Evolutionary conservation across 2,888 invertebrate genomes (phyloP), one percentile per base, ranked within the genome.

Genomic region (Anodontia alba): DNA sequence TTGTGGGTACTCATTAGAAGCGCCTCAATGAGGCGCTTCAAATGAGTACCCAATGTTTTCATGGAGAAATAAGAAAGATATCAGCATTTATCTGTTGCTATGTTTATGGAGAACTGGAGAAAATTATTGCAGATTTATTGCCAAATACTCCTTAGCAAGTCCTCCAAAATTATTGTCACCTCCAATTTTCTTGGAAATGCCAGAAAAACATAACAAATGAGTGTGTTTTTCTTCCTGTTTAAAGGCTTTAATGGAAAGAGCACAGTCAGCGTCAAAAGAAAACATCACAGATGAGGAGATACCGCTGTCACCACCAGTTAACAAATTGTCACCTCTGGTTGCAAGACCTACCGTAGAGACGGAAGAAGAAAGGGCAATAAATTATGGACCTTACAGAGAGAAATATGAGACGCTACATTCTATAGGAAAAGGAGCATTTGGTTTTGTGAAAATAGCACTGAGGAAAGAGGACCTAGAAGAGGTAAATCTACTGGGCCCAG

Each of bases 361-460:
- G 15, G 85, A 85, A 76, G 85, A 85, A 46, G 85, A 85, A 17
- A 66, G 82, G 20, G 83, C 83, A 20, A 78, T 83, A 8, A 83
- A 78, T 17, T 80, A 85, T 29, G 85, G 85, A 17, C 85, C 85
- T 0, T 89, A 87, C 73, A 83, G 92, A 78, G 96, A 96, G 83
- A 95, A 96, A 74, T 96, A 95, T 81, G 91, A 93, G 38, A 94
- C 96, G 0, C 94, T 96, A 20, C 96, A 96, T 86, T 96, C 96
- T 88, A 96, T 97, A 49, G 96, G 97, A 92, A 96, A 96, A 94
- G 96, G 97, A 31, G 96, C 96, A 0, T 97, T 96, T 94, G 97
- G 97, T 0, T 96, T 96, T 91, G 97, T 97, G 0, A 96, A 96
- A 88, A 95, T 96, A 95, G 96, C 96, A 20, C 96, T 96, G 91